These are phyloP conservation scores for Stenchaetothrips biformis DNA, from an alignment of 2,888 invertebrate genomes.

Conservation along the genomic window DNA sequence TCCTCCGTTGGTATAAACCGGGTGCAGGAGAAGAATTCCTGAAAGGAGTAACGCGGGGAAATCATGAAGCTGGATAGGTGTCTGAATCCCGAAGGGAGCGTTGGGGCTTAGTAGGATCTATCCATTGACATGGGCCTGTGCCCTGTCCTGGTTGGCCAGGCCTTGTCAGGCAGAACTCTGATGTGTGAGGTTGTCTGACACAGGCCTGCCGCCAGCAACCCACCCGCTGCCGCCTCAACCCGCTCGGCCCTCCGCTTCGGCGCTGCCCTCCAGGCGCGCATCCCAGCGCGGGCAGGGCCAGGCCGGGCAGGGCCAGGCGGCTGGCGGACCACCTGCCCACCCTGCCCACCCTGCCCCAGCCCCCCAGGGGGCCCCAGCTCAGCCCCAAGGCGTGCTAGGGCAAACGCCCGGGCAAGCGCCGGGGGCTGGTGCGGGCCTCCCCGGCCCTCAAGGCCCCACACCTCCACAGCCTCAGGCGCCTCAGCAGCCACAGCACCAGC, in stretches of 20 bases:
- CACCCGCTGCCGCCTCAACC: slow-evolving; percentile 42
- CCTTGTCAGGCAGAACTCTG: not conserved
- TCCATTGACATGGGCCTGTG: too few relatives aligned
- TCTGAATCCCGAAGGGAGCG: too few relatives aligned
- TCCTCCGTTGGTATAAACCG: too few relatives aligned
- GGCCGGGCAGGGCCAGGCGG: not conserved
- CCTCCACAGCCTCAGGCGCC: slow-evolving; percentile 18
- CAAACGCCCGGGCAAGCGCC: not conserved
- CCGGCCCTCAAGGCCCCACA: too few relatives aligned
- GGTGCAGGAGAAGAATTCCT: too few relatives aligned
- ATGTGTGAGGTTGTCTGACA: slow-evolving; percentile 20
- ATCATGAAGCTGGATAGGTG: too few relatives aligned
- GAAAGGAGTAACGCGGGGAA: too few relatives aligned
- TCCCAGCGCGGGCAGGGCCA: not conserved
- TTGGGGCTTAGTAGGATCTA: too few relatives aligned
- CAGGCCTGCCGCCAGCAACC: slow-evolving; percentile 36
- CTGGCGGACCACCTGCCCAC: slow-evolving; percentile 12
- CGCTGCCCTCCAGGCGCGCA: slow-evolving; percentile 44
- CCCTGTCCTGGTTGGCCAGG: too few relatives aligned
- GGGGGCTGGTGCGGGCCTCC: not conserved
- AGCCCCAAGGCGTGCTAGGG: not conserved
- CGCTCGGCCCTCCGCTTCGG: slow-evolving; percentile 44
- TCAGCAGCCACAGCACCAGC: not conserved
- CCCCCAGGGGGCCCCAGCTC: slow-evolving; percentile 27
- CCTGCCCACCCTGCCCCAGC: slow-evolving; percentile 31